Percentiles rank a stretch among this genome's conserved stretches.
These are phyloP conservation scores for Oreochromis spilurus DNA, from an alignment of 2,113 vertebrate genomes.

Conservation along the genomic window DNA sequence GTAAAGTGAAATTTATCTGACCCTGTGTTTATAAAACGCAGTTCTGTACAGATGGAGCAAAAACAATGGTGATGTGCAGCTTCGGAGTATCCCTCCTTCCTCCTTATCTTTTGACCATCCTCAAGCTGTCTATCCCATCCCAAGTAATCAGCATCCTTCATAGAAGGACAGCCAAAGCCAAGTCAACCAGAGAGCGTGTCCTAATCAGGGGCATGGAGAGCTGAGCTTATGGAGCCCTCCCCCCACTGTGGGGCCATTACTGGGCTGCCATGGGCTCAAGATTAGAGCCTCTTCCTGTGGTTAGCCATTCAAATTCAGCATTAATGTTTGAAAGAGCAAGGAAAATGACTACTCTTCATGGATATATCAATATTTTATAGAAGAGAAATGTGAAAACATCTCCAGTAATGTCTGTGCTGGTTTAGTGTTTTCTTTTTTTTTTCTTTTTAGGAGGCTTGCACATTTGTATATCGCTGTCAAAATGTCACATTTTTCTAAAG, in stretches of 20 bases:
- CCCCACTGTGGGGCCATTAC: constrained; percentile 51
- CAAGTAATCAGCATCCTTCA: constrained; percentile 61
- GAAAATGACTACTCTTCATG: constrained; percentile 40
- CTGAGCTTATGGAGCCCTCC: constrained; percentile 42
- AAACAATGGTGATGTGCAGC: constrained; percentile 1
- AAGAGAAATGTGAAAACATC: constrained; percentile 52
- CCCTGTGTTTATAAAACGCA: not conserved
- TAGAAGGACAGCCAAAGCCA: constrained; percentile 43
- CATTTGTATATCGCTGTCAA: not conserved
- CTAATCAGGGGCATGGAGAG: constrained; percentile 56
- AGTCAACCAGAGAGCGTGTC: constrained; percentile 51
- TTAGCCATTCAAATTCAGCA: constrained; percentile 59
- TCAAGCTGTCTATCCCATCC: constrained; percentile 48
- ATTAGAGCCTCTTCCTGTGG: constrained; percentile 55
- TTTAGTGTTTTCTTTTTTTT: not conserved
- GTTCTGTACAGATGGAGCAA: not conserved
- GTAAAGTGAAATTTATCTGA: not conserved
- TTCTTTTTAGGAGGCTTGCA: not conserved
- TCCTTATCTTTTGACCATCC: constrained; percentile 42
- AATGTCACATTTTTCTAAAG: not conserved
- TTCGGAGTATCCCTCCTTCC: not conserved
- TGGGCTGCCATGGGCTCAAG: constrained; percentile 41
- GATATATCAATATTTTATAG: constrained; percentile 60
- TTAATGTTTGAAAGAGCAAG: constrained; percentile 64
- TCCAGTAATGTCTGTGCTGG: constrained; percentile 3